Conservation (phyloP, 1,140 invertebrate species). For the Kradibia gibbosae region DNA sequence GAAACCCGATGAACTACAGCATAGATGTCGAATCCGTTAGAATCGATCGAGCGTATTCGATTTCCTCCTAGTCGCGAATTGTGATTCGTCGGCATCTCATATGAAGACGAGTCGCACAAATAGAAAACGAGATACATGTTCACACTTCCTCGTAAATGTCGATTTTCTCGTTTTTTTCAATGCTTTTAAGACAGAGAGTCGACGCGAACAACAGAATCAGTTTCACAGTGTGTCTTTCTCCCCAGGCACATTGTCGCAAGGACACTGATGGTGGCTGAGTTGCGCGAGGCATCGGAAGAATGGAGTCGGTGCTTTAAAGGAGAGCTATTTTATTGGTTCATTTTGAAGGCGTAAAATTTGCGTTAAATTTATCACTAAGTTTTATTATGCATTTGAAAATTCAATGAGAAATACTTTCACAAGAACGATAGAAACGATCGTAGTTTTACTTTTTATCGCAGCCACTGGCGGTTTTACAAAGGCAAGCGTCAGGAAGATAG, state of each 20-base stretch:
- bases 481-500: too few species aligned
- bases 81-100: not conserved
- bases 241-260: not conserved
- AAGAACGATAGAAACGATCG: not conserved
- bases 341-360: conserved; percentile 38
- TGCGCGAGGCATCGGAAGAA: not conserved
- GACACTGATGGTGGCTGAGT: not conserved
- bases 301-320: not conserved
- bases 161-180: not conserved
- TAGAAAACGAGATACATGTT: not conserved
- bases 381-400: conserved; percentile 22
- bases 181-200: not conserved
- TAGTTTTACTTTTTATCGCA: not conserved
- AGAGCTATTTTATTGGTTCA: conserved; percentile 21
- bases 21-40: conserved; percentile 6
- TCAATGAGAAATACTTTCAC: not conserved
- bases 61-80: not conserved
- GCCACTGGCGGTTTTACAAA: not conserved
- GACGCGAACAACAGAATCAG: not conserved
- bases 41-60: not conserved
- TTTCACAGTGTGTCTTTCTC: not conserved
- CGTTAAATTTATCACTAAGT: conserved; percentile 34
- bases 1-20: not conserved
- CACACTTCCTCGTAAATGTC: not conserved
- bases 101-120: not conserved